Conservation (phyloP, 2,113 vertebrate species). For the Ginglymostoma cirratum region DNA sequence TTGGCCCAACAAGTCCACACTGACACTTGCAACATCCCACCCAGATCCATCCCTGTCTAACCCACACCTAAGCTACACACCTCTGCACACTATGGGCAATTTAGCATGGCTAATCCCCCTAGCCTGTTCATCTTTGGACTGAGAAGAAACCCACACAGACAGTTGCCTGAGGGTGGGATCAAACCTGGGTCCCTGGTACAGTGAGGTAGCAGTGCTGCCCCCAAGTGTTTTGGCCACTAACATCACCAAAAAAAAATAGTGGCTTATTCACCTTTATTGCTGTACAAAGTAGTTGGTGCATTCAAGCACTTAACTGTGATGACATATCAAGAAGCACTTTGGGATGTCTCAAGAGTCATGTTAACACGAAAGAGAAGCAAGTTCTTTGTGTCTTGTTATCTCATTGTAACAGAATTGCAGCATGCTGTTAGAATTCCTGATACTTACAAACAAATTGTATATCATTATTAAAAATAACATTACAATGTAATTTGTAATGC, state of each 20-base stretch:
- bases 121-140: too few relatives aligned
- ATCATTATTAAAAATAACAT: not conserved
- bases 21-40: too few relatives aligned
- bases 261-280: not conserved
- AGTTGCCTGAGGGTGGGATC: too few relatives aligned
- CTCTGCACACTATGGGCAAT: too few relatives aligned
- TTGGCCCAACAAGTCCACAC: too few relatives aligned
- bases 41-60: too few relatives aligned
- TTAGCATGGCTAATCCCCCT: too few relatives aligned
- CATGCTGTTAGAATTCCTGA: not conserved
- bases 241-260: not conserved
- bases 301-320: not conserved
- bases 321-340: not conserved
- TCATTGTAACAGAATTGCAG: not conserved
- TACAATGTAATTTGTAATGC: not conserved
- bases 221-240: too few relatives aligned
- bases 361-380: not conserved
- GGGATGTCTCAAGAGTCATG: not conserved
- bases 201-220: too few relatives aligned
- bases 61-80: too few relatives aligned
- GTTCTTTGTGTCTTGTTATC: not conserved
- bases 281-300: not conserved
- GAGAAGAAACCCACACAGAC: too few relatives aligned
- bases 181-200: too few relatives aligned
- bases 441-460: not conserved